Base-by-base conservation (phyloP, 2,113 vertebrate genomes). In the Oreochromis tanganicae region DNA sequence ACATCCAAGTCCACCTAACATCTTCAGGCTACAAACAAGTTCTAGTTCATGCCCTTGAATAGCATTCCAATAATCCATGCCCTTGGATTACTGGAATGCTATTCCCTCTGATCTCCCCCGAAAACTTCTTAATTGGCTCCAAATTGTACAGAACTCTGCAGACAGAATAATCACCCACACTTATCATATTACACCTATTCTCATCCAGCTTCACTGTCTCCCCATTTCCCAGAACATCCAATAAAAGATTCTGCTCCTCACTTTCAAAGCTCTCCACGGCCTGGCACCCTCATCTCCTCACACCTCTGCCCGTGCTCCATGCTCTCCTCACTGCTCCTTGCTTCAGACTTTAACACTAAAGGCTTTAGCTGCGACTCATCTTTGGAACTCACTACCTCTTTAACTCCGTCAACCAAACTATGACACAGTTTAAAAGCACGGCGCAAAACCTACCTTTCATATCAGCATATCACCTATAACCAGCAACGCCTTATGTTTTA, bases 71-170 rank as follows among this genome's bases (percentile, higher is more conserved):
- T 19, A 63, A 63, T 34, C 59, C 66, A 43, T 21, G 12, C n/a
- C n/a, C 21, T 21, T 43, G 38, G 66, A 43, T 71, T 71, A 71
- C 1, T 16, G n/a, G 21, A 71, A 27, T 6, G n/a, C 38, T 14
- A 0, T 43, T 71, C 66, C 43, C 38, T 43, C 66, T 4, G n/a
- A 14, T 24, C 1, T 43, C 10, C 61, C 2, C 10, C 17, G 16
- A 66, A 66, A 66, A 66, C 61, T 7, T 36, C n/a, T 71, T 24
- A 71, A 71, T 8, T 14, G 63, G 63, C 12, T 41, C 63, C 19
- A 41, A 68, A 21, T 5, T 38, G 61, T 38, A 1, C n/a, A 68
- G 63, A 24, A 68, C 36, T 71, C 66, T 43, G 38, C 13, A 71
- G 38, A 24, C n/a, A 71, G 38, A 71, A 43, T 71, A 24, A 71